Base-by-base conservation (phyloP, 2,113 vertebrate species). In the Amia ocellicauda region DNA sequence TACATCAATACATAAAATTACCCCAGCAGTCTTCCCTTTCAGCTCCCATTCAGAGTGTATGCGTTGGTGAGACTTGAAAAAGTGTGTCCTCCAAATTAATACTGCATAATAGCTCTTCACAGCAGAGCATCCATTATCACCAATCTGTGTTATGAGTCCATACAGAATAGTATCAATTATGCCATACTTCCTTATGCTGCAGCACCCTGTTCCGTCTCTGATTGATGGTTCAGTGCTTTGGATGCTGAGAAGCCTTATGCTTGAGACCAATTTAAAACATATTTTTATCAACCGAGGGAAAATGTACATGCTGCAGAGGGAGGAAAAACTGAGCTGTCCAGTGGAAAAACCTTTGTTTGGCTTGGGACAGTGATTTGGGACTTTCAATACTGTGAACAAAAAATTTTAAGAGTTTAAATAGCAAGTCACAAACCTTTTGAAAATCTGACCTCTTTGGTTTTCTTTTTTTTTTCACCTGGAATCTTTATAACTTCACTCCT, bases 101-200 rank as follows among this genome's bases (percentile, higher is more conserved):
- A 23, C 40, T 36, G 31, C 31, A 36, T 36, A 36, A 36, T 36
- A 11, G 31, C 63, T 24, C 28, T 41, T 9, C 42, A 17, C 26
- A 55, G 9, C 17, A 17, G 63, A 11, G 11, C 24, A 58, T 56
- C 53, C 53, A 64, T 64, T 64, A 64, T 49, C 42, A 31, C 42
- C 17, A 45, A 20, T 10, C 27, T 29, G 47, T 52, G 57, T 40
- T 47, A 60, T 47, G 63, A 58, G 51, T 64, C 63, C 53, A 47
- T 49, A 40, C 47, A 41, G 49, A 62, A 53, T 42, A 24, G 22
- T 57, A 57, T 64, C 63, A 64, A 57, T 64, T 64, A 64, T 56
- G 27, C 24, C 16, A 3, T 19, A 16, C 42, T 49, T 36, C n/a
- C 11, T 57, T 24, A 28, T 24, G 40, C 54, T 17, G 29, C 41